These are phyloP conservation scores for Aulostomus chinensis DNA, from an alignment of 2,797 vertebrate genomes.

Conservation along the genomic window DNA sequence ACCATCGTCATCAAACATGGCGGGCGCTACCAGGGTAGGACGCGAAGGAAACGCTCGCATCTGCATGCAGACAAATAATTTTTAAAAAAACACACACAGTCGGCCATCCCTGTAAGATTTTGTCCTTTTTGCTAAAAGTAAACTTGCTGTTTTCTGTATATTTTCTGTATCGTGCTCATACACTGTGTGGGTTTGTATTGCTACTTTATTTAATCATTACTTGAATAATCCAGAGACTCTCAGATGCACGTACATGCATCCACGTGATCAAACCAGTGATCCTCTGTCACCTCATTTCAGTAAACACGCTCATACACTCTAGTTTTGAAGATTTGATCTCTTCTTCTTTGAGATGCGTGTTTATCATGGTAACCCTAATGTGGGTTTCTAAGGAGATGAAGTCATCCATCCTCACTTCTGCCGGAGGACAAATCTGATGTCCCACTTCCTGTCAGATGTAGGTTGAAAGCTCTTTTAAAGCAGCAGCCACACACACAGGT, in stretches of 20 bases:
- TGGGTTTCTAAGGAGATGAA: no score
- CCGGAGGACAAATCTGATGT: conserved; percentile 10
- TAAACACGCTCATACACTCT: no score
- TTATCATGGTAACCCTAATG: conserved; percentile 10
- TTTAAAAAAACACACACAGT: no score
- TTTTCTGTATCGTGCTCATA: no score
- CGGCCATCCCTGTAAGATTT: no score
- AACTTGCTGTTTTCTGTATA: no score
- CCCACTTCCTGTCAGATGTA: not conserved
- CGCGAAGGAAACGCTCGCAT: not conserved
- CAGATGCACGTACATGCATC: no score
- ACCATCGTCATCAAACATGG: conserved; percentile 92
- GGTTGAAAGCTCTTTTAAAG: not conserved
- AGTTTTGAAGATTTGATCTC: conserved; percentile 29
- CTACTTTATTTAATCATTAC: no score
- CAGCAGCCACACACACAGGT: not conserved
- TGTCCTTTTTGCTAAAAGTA: no score
- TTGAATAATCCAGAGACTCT: no score
- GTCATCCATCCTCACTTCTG: not conserved
- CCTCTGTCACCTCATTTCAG: conserved; percentile 25
- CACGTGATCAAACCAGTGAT: conserved; percentile 10
- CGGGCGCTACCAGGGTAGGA: conserved; percentile 85
- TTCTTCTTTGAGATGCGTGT: conserved; percentile 13
- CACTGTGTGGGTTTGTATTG: no score
- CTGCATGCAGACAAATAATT: conserved; percentile 36